Evolutionary conservation across 2,797 vertebrate species (phyloP), one percentile per base, ranked within the genome.

Genomic region (Hozukius guyotensis): DNA sequence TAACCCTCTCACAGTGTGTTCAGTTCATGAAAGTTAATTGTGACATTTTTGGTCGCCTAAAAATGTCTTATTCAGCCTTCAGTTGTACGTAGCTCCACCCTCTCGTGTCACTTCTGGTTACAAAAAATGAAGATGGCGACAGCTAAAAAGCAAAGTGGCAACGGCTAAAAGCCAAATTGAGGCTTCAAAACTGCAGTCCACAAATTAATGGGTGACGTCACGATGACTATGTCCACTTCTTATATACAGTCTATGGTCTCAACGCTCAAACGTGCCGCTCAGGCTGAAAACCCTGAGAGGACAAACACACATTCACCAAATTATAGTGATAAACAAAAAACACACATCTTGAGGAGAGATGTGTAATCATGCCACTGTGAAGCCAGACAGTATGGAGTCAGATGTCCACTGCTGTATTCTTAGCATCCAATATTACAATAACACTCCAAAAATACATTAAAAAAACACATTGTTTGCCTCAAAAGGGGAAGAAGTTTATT

Each of bases 281-380:
- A 49, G 53, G 72, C 81, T 79, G 57, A 57, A 86, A 86, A 78
- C 72, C 63, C 68, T 3, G 46, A 32, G 53, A 70, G 60, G 34
- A 32, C 78, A 77, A 88, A 87, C 70, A 75, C 71, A 52, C 84
- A 65, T 78, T 61, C 59, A 4, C 77, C 12, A 93, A 93, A 94
- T 93, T 93, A 93, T 83, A 94, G 89, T 89, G 82, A 89, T 88
- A 74, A 91, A 90, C 79, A 88, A 80, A 87, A 84, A 84, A 42
- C 69, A 61, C 83, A 78, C 79, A 87, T 91, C 77, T 87, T 52
- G 73, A 82, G 38, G 61, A 83, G 82, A 92, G 87, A 73, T 86
- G 2, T 93, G 76, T 88, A 91, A 93, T 93, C 90, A 90, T 78
- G 67, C 72, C 72, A 77, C 75, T 76, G 84, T 82, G 62, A 72